Evolutionary conservation across 2,113 vertebrate genomes (phyloP).

Genomic region (Channa argus): DNA sequence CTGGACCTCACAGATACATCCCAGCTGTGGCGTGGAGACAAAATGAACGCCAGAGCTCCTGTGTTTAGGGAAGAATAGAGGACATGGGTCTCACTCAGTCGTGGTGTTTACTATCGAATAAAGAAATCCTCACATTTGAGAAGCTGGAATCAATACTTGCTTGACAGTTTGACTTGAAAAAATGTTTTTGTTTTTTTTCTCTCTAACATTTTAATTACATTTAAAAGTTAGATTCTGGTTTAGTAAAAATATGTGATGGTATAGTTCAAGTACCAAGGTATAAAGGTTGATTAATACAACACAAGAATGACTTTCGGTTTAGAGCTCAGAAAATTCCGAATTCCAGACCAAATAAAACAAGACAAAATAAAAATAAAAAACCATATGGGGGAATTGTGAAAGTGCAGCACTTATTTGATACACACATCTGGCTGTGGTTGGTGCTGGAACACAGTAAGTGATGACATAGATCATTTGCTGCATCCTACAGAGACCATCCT

Average conservation of each 20-base stretch:
- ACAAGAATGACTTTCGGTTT: background rate
- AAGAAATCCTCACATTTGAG: background rate
- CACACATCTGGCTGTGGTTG: slow-evolving; percentile 19
- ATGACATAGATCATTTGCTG: slow-evolving; percentile 72
- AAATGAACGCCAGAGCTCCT: slow-evolving; percentile 46
- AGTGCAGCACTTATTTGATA: background rate
- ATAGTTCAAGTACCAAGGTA: too few relatives aligned
- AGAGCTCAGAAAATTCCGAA: background rate
- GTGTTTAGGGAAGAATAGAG: slow-evolving; percentile 20
- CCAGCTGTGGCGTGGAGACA: slow-evolving; percentile 44
- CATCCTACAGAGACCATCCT: slow-evolving; percentile 54
- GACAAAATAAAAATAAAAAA: too few relatives aligned
- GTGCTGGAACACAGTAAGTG: slow-evolving; percentile 41
- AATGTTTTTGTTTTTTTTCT: too few relatives aligned
- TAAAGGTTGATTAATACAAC: background rate
- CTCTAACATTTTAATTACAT: background rate
- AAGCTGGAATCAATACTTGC: too few relatives aligned
- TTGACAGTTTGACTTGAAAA: too few relatives aligned
- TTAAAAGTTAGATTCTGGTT: too few relatives aligned
- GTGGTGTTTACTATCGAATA: background rate
- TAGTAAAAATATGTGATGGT: too few relatives aligned
- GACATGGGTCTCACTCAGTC: slow-evolving; percentile 14
- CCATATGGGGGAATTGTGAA: background rate
- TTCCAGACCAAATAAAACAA: too few relatives aligned
- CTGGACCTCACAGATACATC: slow-evolving; percentile 58